Percentiles rank a stretch among this genome's conserved stretches.
Evolutionary conservation across 2,888 invertebrate species (phyloP).

Genomic region (Copidosoma aretas): DNA sequence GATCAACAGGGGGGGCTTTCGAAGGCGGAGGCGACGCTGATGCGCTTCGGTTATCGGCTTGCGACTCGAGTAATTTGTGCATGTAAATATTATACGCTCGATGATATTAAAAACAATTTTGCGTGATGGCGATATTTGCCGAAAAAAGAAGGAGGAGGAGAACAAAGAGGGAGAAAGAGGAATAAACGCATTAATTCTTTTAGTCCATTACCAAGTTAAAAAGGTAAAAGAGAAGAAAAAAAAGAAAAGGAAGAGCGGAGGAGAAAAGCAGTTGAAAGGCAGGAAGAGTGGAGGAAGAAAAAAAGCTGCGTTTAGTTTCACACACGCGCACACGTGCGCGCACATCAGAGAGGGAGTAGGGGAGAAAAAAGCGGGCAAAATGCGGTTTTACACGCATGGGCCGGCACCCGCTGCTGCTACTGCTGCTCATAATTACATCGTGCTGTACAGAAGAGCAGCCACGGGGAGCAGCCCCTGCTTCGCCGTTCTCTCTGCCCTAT

Average conservation of each 20-base stretch:
- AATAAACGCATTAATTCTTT: constrained; percentile 1
- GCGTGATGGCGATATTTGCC: no score
- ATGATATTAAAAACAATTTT: no score
- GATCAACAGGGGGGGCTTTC: constrained; percentile 52
- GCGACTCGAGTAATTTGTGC: background rate
- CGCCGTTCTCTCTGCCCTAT: no score
- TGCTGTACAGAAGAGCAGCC: background rate
- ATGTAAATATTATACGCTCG: no score
- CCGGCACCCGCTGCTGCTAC: background rate
- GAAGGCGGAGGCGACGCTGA: background rate
- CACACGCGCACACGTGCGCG: background rate
- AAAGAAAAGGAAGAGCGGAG: background rate
- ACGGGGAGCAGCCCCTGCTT: background rate
- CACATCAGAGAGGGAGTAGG: background rate
- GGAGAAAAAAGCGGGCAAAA: constrained; percentile 6
- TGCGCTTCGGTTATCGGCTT: constrained; percentile 10
- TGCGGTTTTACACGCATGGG: constrained; percentile 6
- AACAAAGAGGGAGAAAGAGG: no score
- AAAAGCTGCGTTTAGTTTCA: no score
- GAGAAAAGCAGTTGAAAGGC: background rate
- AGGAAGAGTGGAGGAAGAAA: no score
- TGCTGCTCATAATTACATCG: constrained; percentile 1
- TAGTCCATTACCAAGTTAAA: constrained; percentile 3
- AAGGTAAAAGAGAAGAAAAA: background rate
- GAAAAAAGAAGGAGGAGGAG: no score